Percentiles rank a stretch among this genome's conserved stretches.
Conservation (phyloP, 2,113 vertebrate species). For the Pelmatolapia mariae region DNA sequence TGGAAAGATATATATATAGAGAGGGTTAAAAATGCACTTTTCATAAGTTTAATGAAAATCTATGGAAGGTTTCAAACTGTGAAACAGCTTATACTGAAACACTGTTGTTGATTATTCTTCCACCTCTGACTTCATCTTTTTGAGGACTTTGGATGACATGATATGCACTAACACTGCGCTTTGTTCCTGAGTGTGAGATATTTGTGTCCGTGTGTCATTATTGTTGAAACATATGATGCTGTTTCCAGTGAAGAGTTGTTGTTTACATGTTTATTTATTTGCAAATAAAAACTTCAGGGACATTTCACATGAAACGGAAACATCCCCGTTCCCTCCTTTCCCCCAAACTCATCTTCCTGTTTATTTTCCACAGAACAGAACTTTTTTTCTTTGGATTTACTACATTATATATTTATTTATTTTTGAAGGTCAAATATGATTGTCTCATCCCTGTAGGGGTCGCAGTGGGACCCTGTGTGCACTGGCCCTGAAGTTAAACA, state of each 20-base stretch:
- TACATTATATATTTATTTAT: background rate
- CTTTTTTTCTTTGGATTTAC: background rate
- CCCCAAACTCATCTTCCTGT: background rate
- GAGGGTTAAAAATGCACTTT: background rate
- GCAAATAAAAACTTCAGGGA: background rate
- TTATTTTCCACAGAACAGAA: background rate
- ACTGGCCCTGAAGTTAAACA: background rate
- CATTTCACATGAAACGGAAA: background rate
- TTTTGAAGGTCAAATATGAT: background rate
- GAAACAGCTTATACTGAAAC: background rate
- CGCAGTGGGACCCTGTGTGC: background rate
- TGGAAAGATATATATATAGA: background rate
- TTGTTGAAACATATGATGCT: background rate
- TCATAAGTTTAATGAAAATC: background rate
- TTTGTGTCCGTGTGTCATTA: background rate
- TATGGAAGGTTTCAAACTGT: background rate
- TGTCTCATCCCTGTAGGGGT: background rate
- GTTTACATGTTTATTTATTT: background rate
- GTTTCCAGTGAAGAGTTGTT: background rate
- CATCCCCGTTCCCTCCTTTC: background rate
- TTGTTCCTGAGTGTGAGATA: background rate
- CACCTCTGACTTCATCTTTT: background rate
- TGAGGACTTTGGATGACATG: background rate
- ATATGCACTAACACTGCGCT: background rate
- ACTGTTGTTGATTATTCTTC: background rate